These are phyloP conservation scores for Callopanchax toddi DNA, from an alignment of 2,113 vertebrate species.

Conservation along the genomic window DNA sequence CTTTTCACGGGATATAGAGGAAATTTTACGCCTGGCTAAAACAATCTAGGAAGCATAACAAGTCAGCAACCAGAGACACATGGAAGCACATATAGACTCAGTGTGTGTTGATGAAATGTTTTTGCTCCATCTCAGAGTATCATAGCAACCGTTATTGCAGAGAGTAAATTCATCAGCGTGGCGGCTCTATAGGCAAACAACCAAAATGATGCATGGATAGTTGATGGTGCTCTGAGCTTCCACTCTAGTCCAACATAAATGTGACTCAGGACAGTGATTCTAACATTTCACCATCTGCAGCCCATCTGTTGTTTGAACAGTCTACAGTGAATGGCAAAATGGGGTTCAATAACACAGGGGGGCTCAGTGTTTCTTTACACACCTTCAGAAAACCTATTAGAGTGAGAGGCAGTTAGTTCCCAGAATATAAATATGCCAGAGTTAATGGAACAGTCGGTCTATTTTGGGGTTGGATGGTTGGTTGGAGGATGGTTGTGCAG, in stretches of 20 bases:
- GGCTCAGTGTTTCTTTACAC: conserved; percentile 54
- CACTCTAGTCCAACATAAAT: conserved; percentile 14
- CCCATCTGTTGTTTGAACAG: conserved; percentile 41
- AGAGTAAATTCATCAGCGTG: conserved; percentile 10
- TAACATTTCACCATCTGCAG: conserved; percentile 38
- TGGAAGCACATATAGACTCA: conserved; percentile 16
- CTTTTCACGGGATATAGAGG: conserved; percentile 73
- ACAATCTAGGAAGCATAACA: conserved; percentile 68
- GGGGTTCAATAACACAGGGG: conserved; percentile 53
- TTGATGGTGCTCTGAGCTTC: not conserved
- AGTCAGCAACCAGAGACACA: conserved; percentile 53
- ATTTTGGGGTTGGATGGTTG: conserved; percentile 70
- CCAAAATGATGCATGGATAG: too few relatives aligned
- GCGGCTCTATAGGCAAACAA: conserved; percentile 12
- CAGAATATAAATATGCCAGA: conserved; percentile 79
- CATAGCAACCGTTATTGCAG: conserved; percentile 3
- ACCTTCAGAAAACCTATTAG: conserved; percentile 81
- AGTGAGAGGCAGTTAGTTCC: conserved; percentile 77
- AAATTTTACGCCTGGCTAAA: conserved; percentile 68
- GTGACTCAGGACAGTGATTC: conserved; percentile 28
- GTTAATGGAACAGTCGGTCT: conserved; percentile 81
- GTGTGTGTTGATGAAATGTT: conserved; percentile 27
- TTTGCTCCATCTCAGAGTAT: conserved; percentile 5
- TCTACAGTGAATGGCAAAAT: conserved; percentile 48
- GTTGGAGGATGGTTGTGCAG: conserved; percentile 9